These are phyloP conservation scores for Pionites leucogaster DNA, from an alignment of 2,113 vertebrate species.

Conservation along the genomic window DNA sequence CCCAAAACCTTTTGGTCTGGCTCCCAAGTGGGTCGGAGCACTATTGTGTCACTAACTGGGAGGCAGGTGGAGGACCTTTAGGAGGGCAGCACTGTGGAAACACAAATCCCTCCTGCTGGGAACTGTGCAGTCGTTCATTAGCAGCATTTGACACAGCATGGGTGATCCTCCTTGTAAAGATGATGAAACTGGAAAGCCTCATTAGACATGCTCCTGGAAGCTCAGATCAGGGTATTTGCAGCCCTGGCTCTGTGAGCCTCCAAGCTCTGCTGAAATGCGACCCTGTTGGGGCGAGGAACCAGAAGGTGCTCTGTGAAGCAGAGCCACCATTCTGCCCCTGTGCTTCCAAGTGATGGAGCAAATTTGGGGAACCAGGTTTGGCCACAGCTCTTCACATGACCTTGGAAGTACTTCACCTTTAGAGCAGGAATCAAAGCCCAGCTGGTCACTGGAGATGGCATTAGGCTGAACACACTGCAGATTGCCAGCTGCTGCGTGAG, in stretches of 20 bases:
- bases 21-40: not conserved
- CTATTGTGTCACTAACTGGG: not conserved
- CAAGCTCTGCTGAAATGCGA: not conserved
- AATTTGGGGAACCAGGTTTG: not conserved
- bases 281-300: not conserved
- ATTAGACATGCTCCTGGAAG: not conserved
- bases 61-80: not conserved
- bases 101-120: not conserved
- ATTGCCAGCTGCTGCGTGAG: not conserved
- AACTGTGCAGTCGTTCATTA: not conserved
- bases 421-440: not conserved
- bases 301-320: not conserved
- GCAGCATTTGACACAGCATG: not conserved
- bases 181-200: not conserved
- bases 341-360: not conserved
- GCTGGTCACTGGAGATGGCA: not conserved
- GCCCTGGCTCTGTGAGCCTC: not conserved
- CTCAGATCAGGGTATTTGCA: not conserved
- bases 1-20: not conserved
- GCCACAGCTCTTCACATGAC: accelerated
- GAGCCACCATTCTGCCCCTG: not conserved
- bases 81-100: not conserved
- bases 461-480: not conserved
- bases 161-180: not conserved
- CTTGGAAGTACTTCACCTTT: not conserved